Base-by-base conservation (phyloP, 2,113 vertebrate species). In the Sylvicapra grimmia region DNA sequence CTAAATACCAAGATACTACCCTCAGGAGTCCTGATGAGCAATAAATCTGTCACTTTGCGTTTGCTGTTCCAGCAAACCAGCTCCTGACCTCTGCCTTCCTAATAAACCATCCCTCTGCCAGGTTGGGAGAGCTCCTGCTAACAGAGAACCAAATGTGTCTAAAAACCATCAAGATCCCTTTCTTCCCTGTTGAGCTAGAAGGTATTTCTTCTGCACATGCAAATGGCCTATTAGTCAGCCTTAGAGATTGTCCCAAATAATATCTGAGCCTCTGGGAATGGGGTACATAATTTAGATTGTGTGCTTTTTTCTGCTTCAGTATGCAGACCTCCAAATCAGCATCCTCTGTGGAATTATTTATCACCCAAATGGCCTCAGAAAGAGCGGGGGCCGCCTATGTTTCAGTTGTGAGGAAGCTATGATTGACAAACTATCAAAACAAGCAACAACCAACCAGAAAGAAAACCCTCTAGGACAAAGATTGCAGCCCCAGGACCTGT, bases 1-100 rank as follows among this genome's bases (percentile, higher is more conserved):
- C 4, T 96, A 90, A 97, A 97, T 96, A 95, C 82, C 96, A 97
- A 96, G 97, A 98, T 96, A 97, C 82, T 88, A 97, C 51, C 96
- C 96, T 98, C 93, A 63, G 92, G 95, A 96, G 90, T 75, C 2
- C 0, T 23, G 33, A 89, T 5, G 51, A 97, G 97, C 89, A 97
- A 96, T 93, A 97, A 97, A 97, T 90, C 95, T 51, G 27, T n/a
- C n/a, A 33, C 47, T 31, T 63, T 36, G 44, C 40, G 12, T 36
- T 40, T 90, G 5, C 47, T 36, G 1, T 54, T 56, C 18, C 53
- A 63, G 16, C 19, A 59, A 83, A 19, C 33, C 21, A 89, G 8
- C 40, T 75, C 14, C 18, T 36, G 25, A 31, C 15, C 25, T 49
- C 47, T 11, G 10, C 31, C 29, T 89, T 68, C 31, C 31, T 47